These are phyloP conservation scores for Serranus cabrilla DNA, from an alignment of 2,797 vertebrate genomes.

Conservation along the genomic window DNA sequence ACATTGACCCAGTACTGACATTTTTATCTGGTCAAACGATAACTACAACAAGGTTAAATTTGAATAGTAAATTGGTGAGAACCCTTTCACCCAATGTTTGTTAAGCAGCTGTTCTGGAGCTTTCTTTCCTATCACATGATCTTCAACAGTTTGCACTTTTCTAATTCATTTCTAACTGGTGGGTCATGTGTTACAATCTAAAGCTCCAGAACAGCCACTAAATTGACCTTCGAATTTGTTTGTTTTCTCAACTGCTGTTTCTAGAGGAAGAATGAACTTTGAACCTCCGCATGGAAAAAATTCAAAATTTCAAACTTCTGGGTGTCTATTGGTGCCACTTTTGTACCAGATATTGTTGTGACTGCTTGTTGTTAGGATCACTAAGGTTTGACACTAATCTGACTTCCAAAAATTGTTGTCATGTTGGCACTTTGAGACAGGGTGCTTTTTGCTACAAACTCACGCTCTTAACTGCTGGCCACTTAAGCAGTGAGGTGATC, in stretches of 20 bases:
- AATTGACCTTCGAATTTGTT: background rate
- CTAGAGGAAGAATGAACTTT: background rate
- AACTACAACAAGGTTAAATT: background rate
- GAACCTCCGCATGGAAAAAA: background rate
- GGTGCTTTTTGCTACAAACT: constrained; percentile 25
- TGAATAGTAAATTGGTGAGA: background rate
- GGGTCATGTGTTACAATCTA: background rate
- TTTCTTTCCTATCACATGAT: background rate
- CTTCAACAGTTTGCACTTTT: background rate
- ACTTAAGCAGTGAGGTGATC: constrained; percentile 58
- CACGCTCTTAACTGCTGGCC: constrained; percentile 36
- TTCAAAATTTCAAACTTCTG: background rate
- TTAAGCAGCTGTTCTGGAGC: background rate
- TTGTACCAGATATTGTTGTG: constrained; percentile 1
- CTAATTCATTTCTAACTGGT: background rate
- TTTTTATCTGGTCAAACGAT: background rate
- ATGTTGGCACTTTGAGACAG: constrained; percentile 1
- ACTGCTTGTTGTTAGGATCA: background rate
- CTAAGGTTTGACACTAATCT: constrained; percentile 18
- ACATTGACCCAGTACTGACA: background rate
- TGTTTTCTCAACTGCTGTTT: background rate
- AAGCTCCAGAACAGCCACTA: background rate
- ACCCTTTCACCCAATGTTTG: background rate
- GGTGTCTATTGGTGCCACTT: background rate
- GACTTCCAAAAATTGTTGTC: constrained; percentile 8